Evolutionary conservation across 2,888 invertebrate species (phyloP).

Genomic region (Dynastes tityus): DNA sequence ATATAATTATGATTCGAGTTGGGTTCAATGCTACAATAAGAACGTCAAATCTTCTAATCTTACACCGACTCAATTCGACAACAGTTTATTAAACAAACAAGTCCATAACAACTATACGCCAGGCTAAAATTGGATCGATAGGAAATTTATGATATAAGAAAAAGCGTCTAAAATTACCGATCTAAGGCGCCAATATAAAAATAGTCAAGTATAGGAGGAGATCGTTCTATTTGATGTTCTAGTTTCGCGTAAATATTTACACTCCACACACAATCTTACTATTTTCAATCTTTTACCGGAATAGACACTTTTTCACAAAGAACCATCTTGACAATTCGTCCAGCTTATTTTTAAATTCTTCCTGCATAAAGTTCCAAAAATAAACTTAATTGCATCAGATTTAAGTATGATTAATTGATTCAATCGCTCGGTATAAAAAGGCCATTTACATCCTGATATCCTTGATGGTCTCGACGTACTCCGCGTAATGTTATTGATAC

Average conservation of each 20-base stretch:
- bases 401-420: constrained; percentile 17
- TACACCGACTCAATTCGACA: neutral
- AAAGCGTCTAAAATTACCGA: constrained; percentile 26
- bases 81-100: too few species aligned
- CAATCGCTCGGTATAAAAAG: constrained; percentile 2
- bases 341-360: neutral
- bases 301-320: neutral
- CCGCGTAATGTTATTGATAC: constrained; percentile 26
- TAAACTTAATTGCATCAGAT: constrained; percentile 22
- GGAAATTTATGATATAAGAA: constrained; percentile 6
- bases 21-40: neutral
- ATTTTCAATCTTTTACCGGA: constrained; percentile 13
- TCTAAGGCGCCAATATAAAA: constrained; percentile 29
- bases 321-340: neutral
- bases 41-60: neutral
- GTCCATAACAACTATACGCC: too few species aligned
- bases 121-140: neutral
- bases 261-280: constrained; percentile 33
- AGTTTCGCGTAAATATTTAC: constrained; percentile 33
- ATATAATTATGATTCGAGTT: neutral
- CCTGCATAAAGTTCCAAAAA: constrained; percentile 5
- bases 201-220: constrained; percentile 14
- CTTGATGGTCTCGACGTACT: constrained; percentile 16
- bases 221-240: constrained; percentile 20
- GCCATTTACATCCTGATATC: constrained; percentile 24